phyloP scores from a whole-genome alignment of 1,140 invertebrate species.

The Rhopalosiphum padi region DNA sequence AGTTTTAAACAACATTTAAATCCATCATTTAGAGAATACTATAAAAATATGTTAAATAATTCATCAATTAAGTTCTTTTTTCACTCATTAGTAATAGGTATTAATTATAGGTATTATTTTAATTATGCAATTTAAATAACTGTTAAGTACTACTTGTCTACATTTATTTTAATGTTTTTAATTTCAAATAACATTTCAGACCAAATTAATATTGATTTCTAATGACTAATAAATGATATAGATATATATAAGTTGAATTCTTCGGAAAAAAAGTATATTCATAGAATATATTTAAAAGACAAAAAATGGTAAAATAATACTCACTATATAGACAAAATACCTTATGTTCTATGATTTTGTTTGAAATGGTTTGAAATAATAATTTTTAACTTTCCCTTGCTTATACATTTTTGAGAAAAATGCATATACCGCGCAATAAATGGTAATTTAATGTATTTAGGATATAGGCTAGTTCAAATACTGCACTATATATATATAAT shows the following conservation, averaged over 20 bases:
- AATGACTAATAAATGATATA: not conserved
- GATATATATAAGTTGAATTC: not conserved
- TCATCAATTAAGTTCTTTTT: not conserved
- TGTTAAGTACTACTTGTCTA: not conserved
- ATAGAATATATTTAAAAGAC: not conserved
- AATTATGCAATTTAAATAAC: not conserved
- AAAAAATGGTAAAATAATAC: not conserved
- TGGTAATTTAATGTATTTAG: not conserved
- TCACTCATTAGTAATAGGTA: not conserved
- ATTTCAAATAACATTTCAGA: not conserved
- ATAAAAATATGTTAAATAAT: slow-evolving; percentile 2
- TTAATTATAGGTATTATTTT: not conserved
- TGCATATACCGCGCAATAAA: not conserved
- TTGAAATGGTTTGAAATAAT: not conserved
- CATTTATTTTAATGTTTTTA: slow-evolving; percentile 2
- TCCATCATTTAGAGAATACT: not conserved
- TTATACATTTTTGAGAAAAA: not conserved
- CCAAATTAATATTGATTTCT: not conserved
- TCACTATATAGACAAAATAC: not conserved
- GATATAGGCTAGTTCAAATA: not conserved
- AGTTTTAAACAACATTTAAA: not conserved
- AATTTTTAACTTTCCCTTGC: not conserved
- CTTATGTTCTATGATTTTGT: not conserved
- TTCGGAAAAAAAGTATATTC: not conserved
- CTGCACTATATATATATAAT: not conserved